phyloP scores from a whole-genome alignment of 2,888 invertebrate species.

The Hirtodrosophila trivittata region DNA sequence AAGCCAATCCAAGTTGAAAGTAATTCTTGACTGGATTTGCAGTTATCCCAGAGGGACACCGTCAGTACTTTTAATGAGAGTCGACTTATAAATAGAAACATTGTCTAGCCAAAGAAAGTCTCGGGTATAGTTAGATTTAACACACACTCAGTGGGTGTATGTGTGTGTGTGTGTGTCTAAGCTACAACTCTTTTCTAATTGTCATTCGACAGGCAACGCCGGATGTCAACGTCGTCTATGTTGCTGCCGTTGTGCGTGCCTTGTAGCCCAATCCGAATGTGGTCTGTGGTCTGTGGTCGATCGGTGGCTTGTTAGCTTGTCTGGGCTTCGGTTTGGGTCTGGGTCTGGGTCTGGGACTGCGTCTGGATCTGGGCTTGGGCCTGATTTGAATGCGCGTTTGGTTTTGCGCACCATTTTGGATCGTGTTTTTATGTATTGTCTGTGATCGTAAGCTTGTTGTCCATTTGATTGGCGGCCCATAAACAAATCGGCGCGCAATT shows the following conservation, averaged over 20 bases:
- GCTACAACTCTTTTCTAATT: slow-evolving; percentile 62
- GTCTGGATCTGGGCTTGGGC: slow-evolving; percentile 10
- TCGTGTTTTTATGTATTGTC: slow-evolving; percentile 37
- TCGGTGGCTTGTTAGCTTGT: slow-evolving; percentile 60
- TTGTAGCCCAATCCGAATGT: slow-evolving; percentile 54
- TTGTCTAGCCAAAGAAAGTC: slow-evolving; percentile 47
- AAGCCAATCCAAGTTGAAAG: not conserved
- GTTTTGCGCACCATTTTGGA: slow-evolving; percentile 55
- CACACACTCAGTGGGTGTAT: slow-evolving; percentile 33
- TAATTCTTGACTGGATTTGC: slow-evolving; percentile 26
- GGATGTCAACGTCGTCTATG: slow-evolving; percentile 63
- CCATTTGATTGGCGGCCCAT: slow-evolving; percentile 67
- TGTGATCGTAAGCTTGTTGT: slow-evolving; percentile 43
- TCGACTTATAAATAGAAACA: slow-evolving; percentile 50
- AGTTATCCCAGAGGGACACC: slow-evolving; percentile 5
- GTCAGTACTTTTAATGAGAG: slow-evolving; percentile 27
- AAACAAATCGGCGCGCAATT: slow-evolving; percentile 74
- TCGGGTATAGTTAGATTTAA: slow-evolving; percentile 18
- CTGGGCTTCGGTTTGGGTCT: slow-evolving; percentile 17
- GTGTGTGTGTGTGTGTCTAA: slow-evolving; percentile 28
- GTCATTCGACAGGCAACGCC: slow-evolving; percentile 66
- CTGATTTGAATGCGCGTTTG: slow-evolving; percentile 73
- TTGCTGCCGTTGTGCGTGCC: slow-evolving; percentile 59
- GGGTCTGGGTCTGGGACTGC: slow-evolving; percentile 8
- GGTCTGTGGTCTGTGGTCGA: slow-evolving; percentile 46